Base-by-base conservation (phyloP, 2,797 vertebrate species). In the Mus caroli region DNA sequence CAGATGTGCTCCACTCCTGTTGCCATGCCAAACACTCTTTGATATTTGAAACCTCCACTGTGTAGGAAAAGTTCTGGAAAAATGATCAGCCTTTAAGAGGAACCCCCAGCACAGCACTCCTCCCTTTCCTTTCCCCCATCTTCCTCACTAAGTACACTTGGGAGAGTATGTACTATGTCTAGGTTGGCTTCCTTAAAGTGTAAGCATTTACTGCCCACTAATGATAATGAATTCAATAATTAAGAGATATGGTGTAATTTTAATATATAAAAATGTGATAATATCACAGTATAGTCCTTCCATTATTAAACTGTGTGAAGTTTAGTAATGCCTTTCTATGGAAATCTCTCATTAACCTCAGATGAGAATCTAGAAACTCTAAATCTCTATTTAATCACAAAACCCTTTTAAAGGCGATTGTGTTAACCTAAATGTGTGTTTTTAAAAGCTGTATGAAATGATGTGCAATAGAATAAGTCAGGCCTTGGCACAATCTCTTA, bases 21-120 rank as follows among this genome's bases (percentile, higher is more conserved):
- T 90, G 71, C 90, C 34, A 85, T 94, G 75, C 71, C 69, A 96
- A 95, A 91, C 4, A 92, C 37, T 26, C 69, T 89, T 92, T 92
- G 75, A 93, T 95, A 94, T 80, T 91, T 91, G 71, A 95, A 95
- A 93, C 58, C 20, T 77, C 24, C 19, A 50, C 11, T 84, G 3
- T 54, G 67, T 73, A 69, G 79, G 79, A 96, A 80, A 92, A 79
- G 90, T 96, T 96, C 43, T 77, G 22, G 22, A 43, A 84, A 96
- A 94, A 79, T 58, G 50, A 83, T 94, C 62, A 91, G 6, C 92
- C 75, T 93, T 80, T 95, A 20, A 87, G 73, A 84, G 88, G 28
- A 94, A 54, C 11, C 20, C 20, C 24, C 15, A 58, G 58, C 6
- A 20, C 62, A 46, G 58, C 6, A 17, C 69, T 46, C 3, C 22